Percentiles rank a stretch among this genome's conserved stretches.
These are phyloP conservation scores for Antheraea assamensis DNA, from an alignment of 2,888 invertebrate genomes.

Conservation along the genomic window DNA sequence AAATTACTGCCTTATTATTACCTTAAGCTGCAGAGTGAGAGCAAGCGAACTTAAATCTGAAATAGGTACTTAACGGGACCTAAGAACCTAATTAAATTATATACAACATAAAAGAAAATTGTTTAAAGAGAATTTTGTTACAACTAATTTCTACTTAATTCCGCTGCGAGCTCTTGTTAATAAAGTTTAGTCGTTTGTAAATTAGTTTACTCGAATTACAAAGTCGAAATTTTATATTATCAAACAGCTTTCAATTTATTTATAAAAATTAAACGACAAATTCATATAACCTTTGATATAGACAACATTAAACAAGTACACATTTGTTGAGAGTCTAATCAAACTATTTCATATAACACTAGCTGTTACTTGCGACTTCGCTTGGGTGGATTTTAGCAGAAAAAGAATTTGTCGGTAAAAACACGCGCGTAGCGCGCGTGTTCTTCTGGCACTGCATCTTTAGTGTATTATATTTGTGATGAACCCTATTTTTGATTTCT, in stretches of 20 bases:
- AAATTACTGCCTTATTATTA: not conserved
- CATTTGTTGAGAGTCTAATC: no score
- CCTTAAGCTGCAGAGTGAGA: not conserved
- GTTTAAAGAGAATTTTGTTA: slow-evolving; percentile 17
- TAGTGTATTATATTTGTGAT: no score
- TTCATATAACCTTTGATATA: not conserved
- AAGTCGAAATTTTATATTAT: slow-evolving; percentile 11
- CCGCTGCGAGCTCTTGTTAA: slow-evolving; percentile 14
- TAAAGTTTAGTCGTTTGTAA: slow-evolving; percentile 17
- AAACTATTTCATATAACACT: no score
- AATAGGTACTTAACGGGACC: not conserved
- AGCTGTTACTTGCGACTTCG: no score
- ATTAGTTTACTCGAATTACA: slow-evolving; percentile 21
- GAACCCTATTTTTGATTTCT: no score
- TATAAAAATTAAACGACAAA: slow-evolving; percentile 10
- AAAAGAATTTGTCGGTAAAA: no score
- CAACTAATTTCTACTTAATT: slow-evolving; percentile 16
- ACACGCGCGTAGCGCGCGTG: no score
- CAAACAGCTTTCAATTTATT: slow-evolving; percentile 8
- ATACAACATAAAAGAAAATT: slow-evolving; percentile 12
- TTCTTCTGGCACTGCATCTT: no score
- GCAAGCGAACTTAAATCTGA: not conserved
- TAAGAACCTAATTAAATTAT: not conserved
- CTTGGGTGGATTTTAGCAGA: no score
- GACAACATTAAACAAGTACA: not conserved